Base-by-base conservation (phyloP, 2,888 invertebrate genomes). In the Thera britannica region DNA sequence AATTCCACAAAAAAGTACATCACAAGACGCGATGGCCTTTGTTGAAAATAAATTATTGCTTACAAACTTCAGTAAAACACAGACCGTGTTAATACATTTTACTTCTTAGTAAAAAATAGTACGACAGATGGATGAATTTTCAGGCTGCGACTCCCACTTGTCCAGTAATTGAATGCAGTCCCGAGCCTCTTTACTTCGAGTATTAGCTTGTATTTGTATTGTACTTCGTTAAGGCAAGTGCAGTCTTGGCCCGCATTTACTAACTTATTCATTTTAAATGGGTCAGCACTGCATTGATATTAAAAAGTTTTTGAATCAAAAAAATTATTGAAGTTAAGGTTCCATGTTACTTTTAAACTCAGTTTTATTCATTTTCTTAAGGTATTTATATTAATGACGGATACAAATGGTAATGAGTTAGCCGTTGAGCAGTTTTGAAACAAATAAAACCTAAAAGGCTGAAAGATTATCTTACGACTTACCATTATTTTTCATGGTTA, bases 81-180 rank as follows among this genome's bases (percentile, higher is more conserved):
- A 5, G 7, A 3, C 4, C 2, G 38, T 2, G 1, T 3, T 38
- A 3, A 5, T 7, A 5, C 0, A 44, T 44, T 44, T 44, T 44
- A 7, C 44, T 44, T 0, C 44, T 2, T 23, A 23, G 23, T 1
- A 23, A 9, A 46, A 46, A 46, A 46, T 46, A 34, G 3, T 34
- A 1, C 23, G 34, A 34, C 23, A 2, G 3, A 52, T 23, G 68
- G 68, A 56, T 73, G 54, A 65, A 67, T 72, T 63, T 67, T 65
- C 74, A 73, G 69, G 75, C 72, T 79, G 75, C 73, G 74, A 73
- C 71, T 73, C 68, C 76, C 74, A 80, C 80, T 82, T 77, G 79
- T 76, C 75, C 78, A 74, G 77, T 84, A 83, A 86, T 84, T 83
- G 81, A 75, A 79, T 68, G 76, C 73, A 73, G 70, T 73, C 77